phyloP scores from a whole-genome alignment of 2,888 invertebrate genomes.

The Eremobia ochroleuca region DNA sequence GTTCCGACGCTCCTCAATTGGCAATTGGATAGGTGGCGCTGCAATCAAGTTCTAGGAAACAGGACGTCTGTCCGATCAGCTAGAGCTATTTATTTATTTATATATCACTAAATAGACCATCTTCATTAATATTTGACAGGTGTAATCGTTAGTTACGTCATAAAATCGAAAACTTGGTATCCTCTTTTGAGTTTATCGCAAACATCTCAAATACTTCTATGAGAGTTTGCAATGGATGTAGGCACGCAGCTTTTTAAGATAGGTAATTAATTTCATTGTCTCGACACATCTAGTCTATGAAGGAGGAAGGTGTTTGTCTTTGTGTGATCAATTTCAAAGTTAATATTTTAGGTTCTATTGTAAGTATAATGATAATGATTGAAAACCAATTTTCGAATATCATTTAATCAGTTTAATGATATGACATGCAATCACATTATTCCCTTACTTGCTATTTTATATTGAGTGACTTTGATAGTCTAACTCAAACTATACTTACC shows the following conservation, averaged over 20 bases:
- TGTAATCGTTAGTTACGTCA: background rate
- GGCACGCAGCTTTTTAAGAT: background rate
- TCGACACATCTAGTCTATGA: background rate
- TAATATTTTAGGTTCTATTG: constrained; percentile 41
- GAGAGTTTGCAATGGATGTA: background rate
- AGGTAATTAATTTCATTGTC: background rate
- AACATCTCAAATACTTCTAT: background rate
- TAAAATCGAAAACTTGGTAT: background rate
- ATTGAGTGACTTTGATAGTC: constrained; percentile 51
- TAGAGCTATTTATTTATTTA: background rate
- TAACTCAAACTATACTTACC: constrained; percentile 31
- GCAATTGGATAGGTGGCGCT: too few relatives aligned
- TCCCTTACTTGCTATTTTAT: constrained; percentile 71
- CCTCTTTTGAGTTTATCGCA: background rate
- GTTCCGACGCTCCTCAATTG: too few relatives aligned
- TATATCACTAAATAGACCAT: background rate
- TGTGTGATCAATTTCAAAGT: constrained; percentile 5
- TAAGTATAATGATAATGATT: constrained; percentile 37
- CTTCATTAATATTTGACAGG: background rate
- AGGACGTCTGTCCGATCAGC: background rate
- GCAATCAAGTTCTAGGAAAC: too few relatives aligned
- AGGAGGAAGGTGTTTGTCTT: background rate
- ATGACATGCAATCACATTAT: constrained; percentile 84
- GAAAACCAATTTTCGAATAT: constrained; percentile 73
- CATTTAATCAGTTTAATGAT: constrained; percentile 83